Evolutionary conservation across 2,113 vertebrate genomes (phyloP).

Genomic region (Zingel zingel): DNA sequence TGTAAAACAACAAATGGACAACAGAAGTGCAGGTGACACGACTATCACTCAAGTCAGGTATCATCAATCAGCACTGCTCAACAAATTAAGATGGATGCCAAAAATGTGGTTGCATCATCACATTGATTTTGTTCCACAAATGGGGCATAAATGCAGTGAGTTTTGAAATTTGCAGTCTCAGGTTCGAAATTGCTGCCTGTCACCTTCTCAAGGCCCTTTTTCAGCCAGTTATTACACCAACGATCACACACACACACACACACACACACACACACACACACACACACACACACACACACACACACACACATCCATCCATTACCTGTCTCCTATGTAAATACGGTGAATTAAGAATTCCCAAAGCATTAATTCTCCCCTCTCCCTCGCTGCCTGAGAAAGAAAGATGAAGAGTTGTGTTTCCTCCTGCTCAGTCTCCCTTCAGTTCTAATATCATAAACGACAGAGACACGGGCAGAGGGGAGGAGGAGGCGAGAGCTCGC

Average conservation of each 20-base stretch:
- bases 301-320: constrained; percentile 47
- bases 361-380: constrained; percentile 9
- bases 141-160: constrained; percentile 31
- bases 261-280: too few species aligned
- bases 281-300: too few species aligned
- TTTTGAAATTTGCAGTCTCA: constrained; percentile 29
- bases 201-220: constrained; percentile 32
- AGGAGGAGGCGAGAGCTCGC: constrained; percentile 48
- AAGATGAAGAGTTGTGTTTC: constrained; percentile 13
- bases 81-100: constrained; percentile 67
- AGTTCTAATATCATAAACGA: constrained; percentile 60
- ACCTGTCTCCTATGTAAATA: constrained; percentile 53
- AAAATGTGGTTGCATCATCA: constrained; percentile 40
- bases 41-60: constrained; percentile 50
- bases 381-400: constrained; percentile 8
- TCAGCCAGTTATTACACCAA: constrained; percentile 33
- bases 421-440: constrained; percentile 35
- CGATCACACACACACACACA: constrained; percentile 26
- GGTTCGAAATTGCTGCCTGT: constrained; percentile 43
- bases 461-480: constrained; percentile 35
- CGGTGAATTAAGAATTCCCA: constrained; percentile 30
- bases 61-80: constrained; percentile 58
- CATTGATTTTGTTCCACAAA: constrained; percentile 43
- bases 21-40: constrained; percentile 38
- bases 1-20: constrained; percentile 25